phyloP scores from a whole-genome alignment of 2,888 invertebrate genomes.

The Gerris lacustris region DNA sequence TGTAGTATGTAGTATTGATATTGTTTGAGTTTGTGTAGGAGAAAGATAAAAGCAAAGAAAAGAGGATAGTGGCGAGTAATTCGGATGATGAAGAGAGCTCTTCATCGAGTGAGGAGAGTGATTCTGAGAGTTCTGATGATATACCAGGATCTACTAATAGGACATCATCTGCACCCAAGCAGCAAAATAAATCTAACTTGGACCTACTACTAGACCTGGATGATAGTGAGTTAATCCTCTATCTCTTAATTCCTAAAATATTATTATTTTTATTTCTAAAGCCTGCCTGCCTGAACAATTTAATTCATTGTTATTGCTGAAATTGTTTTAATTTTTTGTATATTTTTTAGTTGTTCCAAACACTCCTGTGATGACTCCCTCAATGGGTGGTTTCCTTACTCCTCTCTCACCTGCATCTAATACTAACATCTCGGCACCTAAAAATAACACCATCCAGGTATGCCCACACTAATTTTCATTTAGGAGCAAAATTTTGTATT shows the following conservation, averaged over 20 bases:
- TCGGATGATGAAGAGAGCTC: not conserved
- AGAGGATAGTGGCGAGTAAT: constrained; percentile 25
- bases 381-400: constrained; percentile 58
- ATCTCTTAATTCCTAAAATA: not conserved
- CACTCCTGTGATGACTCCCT: constrained; percentile 69
- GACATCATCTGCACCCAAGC: constrained; percentile 3
- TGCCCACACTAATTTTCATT: not conserved
- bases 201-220: constrained; percentile 75
- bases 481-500: not conserved
- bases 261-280: not conserved
- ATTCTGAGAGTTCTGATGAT: constrained; percentile 18
- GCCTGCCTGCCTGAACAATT: too few species aligned
- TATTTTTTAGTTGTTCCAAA: constrained; percentile 43
- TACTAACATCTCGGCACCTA: constrained; percentile 8
- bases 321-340: not conserved
- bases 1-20: too few species aligned
- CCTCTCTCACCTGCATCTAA: constrained; percentile 21
- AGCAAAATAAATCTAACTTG: constrained; percentile 48
- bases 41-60: constrained; percentile 21
- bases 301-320: not conserved
- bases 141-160: not conserved
- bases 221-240: constrained; percentile 41
- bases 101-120: constrained; percentile 20
- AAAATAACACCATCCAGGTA: not conserved
- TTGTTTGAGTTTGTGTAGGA: not conserved